phyloP scores from a whole-genome alignment of 2,113 vertebrate species.

The Verasper variegatus region DNA sequence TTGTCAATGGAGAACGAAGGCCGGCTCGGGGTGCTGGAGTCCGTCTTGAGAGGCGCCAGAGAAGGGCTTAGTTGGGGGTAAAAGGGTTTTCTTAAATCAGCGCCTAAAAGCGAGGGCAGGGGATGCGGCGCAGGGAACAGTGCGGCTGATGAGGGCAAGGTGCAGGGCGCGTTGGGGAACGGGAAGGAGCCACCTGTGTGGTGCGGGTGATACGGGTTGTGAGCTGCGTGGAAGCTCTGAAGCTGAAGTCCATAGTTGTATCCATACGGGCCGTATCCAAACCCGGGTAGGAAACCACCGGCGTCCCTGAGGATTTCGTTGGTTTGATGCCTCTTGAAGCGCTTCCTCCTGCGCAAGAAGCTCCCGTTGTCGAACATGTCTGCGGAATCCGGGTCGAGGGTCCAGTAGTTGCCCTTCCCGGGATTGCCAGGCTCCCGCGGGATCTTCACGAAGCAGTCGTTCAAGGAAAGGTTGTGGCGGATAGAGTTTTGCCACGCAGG shows the following conservation, averaged over 20 bases:
- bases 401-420: constrained; percentile 97
- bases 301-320: constrained; percentile 91
- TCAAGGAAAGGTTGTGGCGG: constrained; percentile 92
- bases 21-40: constrained; percentile 84
- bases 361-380: constrained; percentile 97
- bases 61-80: constrained; percentile 84
- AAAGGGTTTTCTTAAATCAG: constrained; percentile 87
- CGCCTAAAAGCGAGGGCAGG: constrained; percentile 87
- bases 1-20: constrained; percentile 99
- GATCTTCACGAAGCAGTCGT: constrained; percentile 96
- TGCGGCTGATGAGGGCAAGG: constrained; percentile 84
- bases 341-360: constrained; percentile 92
- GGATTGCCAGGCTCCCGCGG: constrained; percentile 91
- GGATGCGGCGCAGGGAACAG: constrained; percentile 87
- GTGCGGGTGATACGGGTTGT: constrained; percentile 81
- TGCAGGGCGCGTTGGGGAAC: constrained; percentile 87
- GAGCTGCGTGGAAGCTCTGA: constrained; percentile 88
- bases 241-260: constrained; percentile 95
- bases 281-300: constrained; percentile 92
- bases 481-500: constrained; percentile 96
- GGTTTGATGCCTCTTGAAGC: constrained; percentile 92
- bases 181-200: constrained; percentile 85
- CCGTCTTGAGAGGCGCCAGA: constrained; percentile 89
- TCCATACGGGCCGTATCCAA: constrained; percentile 95
- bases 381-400: constrained; percentile 93